Base-by-base conservation (phyloP, 1,140 invertebrate species). In the Apis laboriosa region DNA sequence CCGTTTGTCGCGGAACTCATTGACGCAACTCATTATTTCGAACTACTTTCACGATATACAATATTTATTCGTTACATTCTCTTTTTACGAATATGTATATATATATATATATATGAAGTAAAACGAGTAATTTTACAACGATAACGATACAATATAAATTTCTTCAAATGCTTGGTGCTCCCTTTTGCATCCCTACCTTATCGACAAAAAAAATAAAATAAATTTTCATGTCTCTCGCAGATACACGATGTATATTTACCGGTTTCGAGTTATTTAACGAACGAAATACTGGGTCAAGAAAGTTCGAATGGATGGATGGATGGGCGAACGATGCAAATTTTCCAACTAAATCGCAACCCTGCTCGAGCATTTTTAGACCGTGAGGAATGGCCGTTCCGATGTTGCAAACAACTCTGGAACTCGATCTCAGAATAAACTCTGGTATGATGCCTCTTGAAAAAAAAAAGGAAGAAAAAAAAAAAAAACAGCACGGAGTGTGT, bases 11-110 rank as follows among this genome's bases (percentile, higher is more conserved):
- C 64, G 49, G n/a, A 60, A 75, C 79, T 34, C 34, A 7, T 24
- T 55, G 34, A 68, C 80, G 53, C 73, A 43, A 81, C 3, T 49
- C 67, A 81, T 87, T 87, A 87, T 86, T 87, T 87, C 71, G 56
- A 61, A 21, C 58, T 12, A 49, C 43, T 71, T 64, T 84, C 76
- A 72, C 77, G 73, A 83, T 13, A 13, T 43, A 43, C 34, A 7
- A 43, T 43, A 43, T 43, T 43, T 43, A 43, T 7, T 7, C 34
- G 34, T 43, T 43, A 43, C 5, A 43, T 43, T 43, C 34, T 43
- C 34, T 43, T 43, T 43, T 43, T 0, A 43, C 34, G 34, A 34
- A 4, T 43, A 34, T 34, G 2, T 34, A 34, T n/a, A n/a, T n/a
- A 24, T 24, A 24, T 24, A 24, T 34, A 24, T 24, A 24, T 24